Evolutionary conservation across 2,797 vertebrate species (phyloP).

Genomic region (Lates japonicus): DNA sequence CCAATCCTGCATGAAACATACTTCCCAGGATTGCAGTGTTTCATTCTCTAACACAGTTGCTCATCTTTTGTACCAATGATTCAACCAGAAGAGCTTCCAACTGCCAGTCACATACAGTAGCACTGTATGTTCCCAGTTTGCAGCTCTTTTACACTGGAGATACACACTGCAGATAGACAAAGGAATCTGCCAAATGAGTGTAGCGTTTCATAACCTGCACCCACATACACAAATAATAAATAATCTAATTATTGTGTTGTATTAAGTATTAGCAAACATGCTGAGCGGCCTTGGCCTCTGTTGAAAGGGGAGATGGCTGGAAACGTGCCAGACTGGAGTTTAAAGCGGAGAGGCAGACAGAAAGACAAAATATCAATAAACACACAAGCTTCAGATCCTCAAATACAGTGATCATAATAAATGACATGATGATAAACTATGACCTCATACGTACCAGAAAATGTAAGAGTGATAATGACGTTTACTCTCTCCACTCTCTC

Average conservation of each 20-base stretch:
- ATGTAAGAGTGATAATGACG: slow-evolving; percentile 27
- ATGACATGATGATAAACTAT: slow-evolving; percentile 29
- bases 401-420: slow-evolving; percentile 38
- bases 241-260: slow-evolving; percentile 33
- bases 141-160: not conserved
- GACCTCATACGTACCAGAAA: slow-evolving; percentile 10
- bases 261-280: slow-evolving; percentile 31
- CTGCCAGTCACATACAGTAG: not conserved
- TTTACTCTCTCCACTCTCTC: slow-evolving; percentile 24
- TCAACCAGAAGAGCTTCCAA: not conserved
- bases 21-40: not conserved
- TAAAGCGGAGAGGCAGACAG: slow-evolving; percentile 1
- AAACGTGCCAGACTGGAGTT: slow-evolving; percentile 16
- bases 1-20: not conserved
- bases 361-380: slow-evolving; percentile 28
- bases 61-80: slow-evolving; percentile 5
- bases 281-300: slow-evolving; percentile 16
- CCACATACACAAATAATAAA: not conserved
- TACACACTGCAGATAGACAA: not conserved
- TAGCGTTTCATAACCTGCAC: slow-evolving; percentile 7
- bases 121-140: not conserved
- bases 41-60: not conserved
- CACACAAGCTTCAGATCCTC: slow-evolving; percentile 27
- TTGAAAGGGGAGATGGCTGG: slow-evolving; percentile 21
- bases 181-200: not conserved